A percentile compares a stretch with the other conserved stretches of the same genome.
phyloP scores from a whole-genome alignment of 1,140 invertebrate species.

The Meloidogyne exigua region DNA sequence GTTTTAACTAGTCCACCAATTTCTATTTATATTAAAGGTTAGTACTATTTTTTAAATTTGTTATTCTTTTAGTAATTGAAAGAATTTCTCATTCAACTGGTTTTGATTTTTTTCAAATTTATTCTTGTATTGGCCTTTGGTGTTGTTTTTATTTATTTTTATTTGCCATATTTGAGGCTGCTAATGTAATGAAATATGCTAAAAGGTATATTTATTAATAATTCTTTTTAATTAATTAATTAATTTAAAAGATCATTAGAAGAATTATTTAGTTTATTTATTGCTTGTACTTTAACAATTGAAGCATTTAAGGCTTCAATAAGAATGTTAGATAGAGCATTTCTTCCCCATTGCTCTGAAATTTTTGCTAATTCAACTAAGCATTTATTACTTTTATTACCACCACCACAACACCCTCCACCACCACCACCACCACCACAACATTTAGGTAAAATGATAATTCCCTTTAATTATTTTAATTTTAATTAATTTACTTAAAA shows the following conservation, averaged over 20 bases:
- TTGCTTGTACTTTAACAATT: constrained; percentile 65
- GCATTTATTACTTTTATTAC: not conserved
- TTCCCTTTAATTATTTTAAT: too few species aligned
- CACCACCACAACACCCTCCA: not conserved
- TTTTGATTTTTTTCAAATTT: constrained; percentile 65
- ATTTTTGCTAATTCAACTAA: not conserved
- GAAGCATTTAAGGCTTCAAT: constrained; percentile 63
- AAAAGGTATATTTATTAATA: constrained; percentile 58
- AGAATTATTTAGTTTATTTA: constrained; percentile 66
- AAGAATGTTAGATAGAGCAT: constrained; percentile 15
- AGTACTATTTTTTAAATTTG: constrained; percentile 19
- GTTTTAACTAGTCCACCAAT: constrained; percentile 66
- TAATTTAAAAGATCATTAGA: constrained; percentile 64
- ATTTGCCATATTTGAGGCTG: constrained; percentile 64
- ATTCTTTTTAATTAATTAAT: too few species aligned
- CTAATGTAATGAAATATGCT: constrained; percentile 65
- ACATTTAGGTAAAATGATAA: not conserved
- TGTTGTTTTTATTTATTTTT: constrained; percentile 65
- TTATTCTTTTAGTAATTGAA: constrained; percentile 62
- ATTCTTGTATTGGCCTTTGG: constrained; percentile 65
- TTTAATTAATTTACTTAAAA: not conserved
- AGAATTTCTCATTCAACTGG: constrained; percentile 63
- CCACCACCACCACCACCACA: constrained; percentile 15
- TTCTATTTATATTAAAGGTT: constrained; percentile 64
- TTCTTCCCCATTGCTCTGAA: constrained; percentile 15